Evolutionary conservation across 1,140 invertebrate genomes (phyloP).

Genomic region (Aphaenogaster ashmeadi): DNA sequence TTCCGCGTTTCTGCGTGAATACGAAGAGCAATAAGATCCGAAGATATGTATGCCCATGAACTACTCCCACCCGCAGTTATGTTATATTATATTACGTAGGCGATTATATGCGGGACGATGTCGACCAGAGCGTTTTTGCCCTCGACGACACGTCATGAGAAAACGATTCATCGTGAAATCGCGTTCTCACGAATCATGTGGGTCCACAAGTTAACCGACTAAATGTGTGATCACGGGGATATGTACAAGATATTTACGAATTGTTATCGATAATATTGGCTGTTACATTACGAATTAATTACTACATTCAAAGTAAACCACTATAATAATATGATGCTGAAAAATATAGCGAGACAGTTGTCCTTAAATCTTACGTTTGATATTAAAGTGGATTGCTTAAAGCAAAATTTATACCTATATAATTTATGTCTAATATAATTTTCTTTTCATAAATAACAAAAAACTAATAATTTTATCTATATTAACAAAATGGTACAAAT

Average conservation of each 20-base stretch:
- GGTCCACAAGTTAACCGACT: constrained; percentile 54
- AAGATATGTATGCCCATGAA: constrained; percentile 70
- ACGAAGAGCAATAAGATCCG: constrained; percentile 69
- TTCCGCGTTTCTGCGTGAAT: constrained; percentile 14
- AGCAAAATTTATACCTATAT: no score
- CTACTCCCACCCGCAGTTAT: constrained; percentile 72
- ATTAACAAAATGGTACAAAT: not conserved
- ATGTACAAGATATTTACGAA: not conserved
- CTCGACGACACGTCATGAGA: constrained; percentile 70
- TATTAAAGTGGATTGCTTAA: no score
- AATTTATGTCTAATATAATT: no score
- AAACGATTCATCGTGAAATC: constrained; percentile 71
- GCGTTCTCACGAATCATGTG: constrained; percentile 81
- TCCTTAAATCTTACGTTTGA: not conserved
- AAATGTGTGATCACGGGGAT: constrained; percentile 49
- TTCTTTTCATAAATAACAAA: no score
- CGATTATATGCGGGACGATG: constrained; percentile 78
- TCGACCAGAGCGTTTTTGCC: constrained; percentile 56
- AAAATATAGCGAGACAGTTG: not conserved
- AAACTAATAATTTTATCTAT: no score
- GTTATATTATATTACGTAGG: constrained; percentile 63
- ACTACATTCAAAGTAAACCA: not conserved
- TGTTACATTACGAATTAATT: constrained; percentile 4
- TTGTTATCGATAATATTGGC: not conserved
- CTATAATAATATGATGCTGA: not conserved